Base-by-base conservation (phyloP, 2,888 invertebrate genomes). In the Galeopsomyia nigrocyanea region DNA sequence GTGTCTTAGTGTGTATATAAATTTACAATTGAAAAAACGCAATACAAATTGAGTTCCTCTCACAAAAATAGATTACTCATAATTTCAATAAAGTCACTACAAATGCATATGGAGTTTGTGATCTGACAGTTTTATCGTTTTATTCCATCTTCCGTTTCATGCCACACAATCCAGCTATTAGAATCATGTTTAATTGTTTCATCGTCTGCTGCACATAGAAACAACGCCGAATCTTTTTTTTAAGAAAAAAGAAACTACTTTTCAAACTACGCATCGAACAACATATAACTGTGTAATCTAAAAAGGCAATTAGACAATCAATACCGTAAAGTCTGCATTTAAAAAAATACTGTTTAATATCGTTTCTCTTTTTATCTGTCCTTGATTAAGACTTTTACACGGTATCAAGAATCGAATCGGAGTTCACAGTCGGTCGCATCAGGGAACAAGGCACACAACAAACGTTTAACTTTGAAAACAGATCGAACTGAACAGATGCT, bases 321-420 rank as follows among this genome's bases (percentile, higher is more conserved):
- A 62, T 60, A 68, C 53, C 60, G 21, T 71, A 70, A 47, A 66
- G 21, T 71, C 21, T 56, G 19, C 68, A 61, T 55, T 64, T 74
- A 68, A 74, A 74, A 73, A 74, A 74, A 74, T 68, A 74, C 67
- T 68, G 74, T 50, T 74, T 62, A 53, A 64, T 53, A 72, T 58
- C 62, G 16, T 57, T 49, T 55, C 31, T 21, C 46, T 49, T 17
- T 39, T 10, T 63, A 56, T 22, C 50, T 53, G n/a, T 57, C n/a
- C 26, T 19, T 17, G 22, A 49, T 56, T 50, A 26, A 70, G 22
- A 61, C 66, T 58, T 58, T 67, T 66, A 39, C 26, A 58, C 51
- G 22, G 13, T 50, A 63, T 62, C 68, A 67, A 26, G 55, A 70
- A 63, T 71, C 51, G 46, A 74, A 71, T 62, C 13, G 39, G 62